Percentiles rank a stretch among this genome's conserved stretches.
Conservation (phyloP, 2,113 vertebrate species). For the Nyctibius bracteatus region DNA sequence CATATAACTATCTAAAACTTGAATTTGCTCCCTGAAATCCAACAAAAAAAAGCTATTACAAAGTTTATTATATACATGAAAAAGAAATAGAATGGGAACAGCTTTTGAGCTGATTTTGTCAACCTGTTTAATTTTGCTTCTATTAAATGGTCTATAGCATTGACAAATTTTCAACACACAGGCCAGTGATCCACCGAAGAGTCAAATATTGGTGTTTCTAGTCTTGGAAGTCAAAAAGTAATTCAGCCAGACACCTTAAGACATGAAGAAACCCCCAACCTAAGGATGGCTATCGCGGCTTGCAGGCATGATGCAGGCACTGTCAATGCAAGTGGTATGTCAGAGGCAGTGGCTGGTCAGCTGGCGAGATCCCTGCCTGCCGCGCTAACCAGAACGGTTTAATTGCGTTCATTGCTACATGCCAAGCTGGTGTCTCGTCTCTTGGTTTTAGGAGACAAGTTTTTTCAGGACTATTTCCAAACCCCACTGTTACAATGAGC, state of each 20-base stretch:
- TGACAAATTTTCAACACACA: not conserved
- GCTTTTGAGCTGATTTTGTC: not conserved
- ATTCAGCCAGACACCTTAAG: not conserved
- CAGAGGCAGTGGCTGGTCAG: accelerated
- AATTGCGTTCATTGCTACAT: accelerated
- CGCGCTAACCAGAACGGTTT: accelerated
- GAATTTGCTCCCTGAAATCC: not conserved
- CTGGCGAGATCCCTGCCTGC: not conserved
- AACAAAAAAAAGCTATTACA: not conserved
- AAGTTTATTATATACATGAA: not conserved
- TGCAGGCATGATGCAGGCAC: accelerated
- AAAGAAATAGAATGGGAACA: not conserved
- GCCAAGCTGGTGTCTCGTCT: not conserved
- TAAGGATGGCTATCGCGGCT: accelerated
- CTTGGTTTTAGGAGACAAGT: accelerated
- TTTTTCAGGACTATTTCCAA: not conserved
- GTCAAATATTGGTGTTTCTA: not conserved
- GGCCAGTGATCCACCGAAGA: not conserved
- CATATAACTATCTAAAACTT: not conserved
- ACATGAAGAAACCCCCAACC: not conserved
- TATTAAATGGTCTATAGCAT: not conserved
- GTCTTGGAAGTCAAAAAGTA: not conserved
- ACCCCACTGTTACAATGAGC: not conserved
- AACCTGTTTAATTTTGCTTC: not conserved
- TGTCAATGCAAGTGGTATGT: not conserved